Evolutionary conservation across 2,888 invertebrate species (phyloP).

Genomic region (Dusona sp.): DNA sequence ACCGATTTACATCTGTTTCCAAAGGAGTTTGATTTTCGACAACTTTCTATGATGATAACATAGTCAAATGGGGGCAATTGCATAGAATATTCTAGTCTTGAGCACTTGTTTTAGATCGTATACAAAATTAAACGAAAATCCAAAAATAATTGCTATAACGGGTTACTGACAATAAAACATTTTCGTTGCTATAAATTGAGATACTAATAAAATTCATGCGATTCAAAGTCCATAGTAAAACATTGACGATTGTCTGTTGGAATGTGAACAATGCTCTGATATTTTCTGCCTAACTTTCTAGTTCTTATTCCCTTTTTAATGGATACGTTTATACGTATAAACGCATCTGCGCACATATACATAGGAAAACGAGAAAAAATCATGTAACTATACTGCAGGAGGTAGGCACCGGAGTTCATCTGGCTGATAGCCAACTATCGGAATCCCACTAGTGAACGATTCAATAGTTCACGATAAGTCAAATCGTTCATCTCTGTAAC

Average conservation of each 20-base stretch:
- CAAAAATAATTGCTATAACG: not conserved
- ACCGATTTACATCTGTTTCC: not conserved
- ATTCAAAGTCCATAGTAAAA: not conserved
- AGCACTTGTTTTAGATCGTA: not conserved
- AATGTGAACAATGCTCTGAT: too few species aligned
- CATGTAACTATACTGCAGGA: not conserved
- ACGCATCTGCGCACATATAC: not conserved
- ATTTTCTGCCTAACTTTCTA: too few species aligned
- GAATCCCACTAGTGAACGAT: conserved; percentile 38
- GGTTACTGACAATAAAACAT: not conserved
- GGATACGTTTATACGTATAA: not conserved
- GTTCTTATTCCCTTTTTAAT: conserved; percentile 12
- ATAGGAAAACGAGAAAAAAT: not conserved
- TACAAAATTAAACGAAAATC: not conserved
- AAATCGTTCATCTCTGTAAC: conserved; percentile 15
- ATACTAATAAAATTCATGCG: not conserved
- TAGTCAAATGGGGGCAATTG: not conserved
- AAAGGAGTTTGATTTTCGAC: not conserved
- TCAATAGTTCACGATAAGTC: conserved; percentile 48
- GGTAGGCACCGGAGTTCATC: conserved; percentile 7
- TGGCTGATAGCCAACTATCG: conserved; percentile 51
- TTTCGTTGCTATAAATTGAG: not conserved
- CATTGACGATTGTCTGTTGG: too few species aligned
- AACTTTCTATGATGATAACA: not conserved
- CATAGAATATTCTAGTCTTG: too few species aligned